Evolutionary conservation across 2,888 invertebrate species (phyloP), one percentile per base, ranked within the genome.

Genomic region (Cosmia pyralina): DNA sequence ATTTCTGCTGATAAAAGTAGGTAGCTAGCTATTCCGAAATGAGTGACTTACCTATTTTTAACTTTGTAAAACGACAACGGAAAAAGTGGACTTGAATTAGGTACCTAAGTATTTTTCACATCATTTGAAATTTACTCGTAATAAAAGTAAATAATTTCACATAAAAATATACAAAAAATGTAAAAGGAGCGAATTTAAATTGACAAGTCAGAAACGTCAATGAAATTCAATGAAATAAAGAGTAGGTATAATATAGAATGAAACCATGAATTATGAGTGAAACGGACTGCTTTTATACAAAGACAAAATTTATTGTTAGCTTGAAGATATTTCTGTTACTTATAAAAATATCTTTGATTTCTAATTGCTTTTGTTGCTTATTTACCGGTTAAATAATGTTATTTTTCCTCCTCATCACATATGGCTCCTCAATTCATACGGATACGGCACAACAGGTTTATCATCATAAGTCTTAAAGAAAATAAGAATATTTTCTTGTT

Each of bases 91-190:
- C 13, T 48, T n/a, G 0, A 17, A 55, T 28, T 17, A 28, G 28
- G 28, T 28, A 28, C 2, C 2, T 28, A 28, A 50, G 22, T 52
- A 38, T 11, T 48, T 52, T 48, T 57, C 22, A 65, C 53, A 63
- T 34, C 52, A 65, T 74, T 70, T 57, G 41, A 62, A 72, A 74
- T 73, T 78, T 82, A 64, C 11, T 62, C 28, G 11, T 6, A 67
- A 44, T 44, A 4, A 17, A 66, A 72, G 57, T 46, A 55, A 15
- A 53, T 7, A 53, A 46, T 38, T 38, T 53, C 1, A 44, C 50
- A 46, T 19, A 50, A 62, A 60, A 58, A 57, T 63, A 58, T 15
- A 41, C 1, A 60, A 57, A 67, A n/a, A 69, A 19, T 57, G 57
- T 70, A 70, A 69, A 68, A 69, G 28, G n/a, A 72, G n/a, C 22